Percentiles rank a stretch among this genome's conserved stretches.
Evolutionary conservation across 2,888 invertebrate species (phyloP).

Genomic region (Drosophila pseudotalamancana): DNA sequence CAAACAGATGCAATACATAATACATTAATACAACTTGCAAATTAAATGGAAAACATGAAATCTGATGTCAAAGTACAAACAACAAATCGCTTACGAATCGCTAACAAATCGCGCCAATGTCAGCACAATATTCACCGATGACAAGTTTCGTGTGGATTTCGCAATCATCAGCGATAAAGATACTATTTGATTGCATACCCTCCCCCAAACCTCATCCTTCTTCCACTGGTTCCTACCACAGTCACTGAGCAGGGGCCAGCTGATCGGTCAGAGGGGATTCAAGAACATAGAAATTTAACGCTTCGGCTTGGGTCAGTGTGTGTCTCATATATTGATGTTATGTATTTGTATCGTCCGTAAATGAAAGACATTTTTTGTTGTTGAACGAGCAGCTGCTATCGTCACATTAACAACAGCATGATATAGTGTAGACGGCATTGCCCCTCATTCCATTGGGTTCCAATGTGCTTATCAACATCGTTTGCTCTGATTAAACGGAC

Average conservation of each 20-base stretch:
- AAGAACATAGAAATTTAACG: constrained; percentile 69
- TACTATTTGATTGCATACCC: constrained; percentile 50
- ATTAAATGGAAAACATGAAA: constrained; percentile 78
- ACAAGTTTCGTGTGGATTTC: constrained; percentile 77
- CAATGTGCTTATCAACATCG: constrained; percentile 41
- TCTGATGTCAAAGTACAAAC: constrained; percentile 64
- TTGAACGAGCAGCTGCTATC: constrained; percentile 31
- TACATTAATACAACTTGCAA: constrained; percentile 48
- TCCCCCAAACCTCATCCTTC: background rate
- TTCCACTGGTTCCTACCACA: constrained; percentile 12
- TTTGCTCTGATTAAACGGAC: constrained; percentile 47
- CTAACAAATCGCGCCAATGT: constrained; percentile 52
- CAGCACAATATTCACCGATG: constrained; percentile 74
- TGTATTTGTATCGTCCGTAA: constrained; percentile 30
- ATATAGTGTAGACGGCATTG: constrained; percentile 36
- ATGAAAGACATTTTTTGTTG: constrained; percentile 35
- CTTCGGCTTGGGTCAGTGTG: constrained; percentile 25
- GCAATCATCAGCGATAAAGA: constrained; percentile 74
- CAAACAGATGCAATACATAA: constrained; percentile 13
- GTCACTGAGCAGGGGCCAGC: constrained; percentile 11
- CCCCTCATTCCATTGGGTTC: constrained; percentile 24
- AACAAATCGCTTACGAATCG: constrained; percentile 35
- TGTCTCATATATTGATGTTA: constrained; percentile 11
- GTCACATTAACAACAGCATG: constrained; percentile 50
- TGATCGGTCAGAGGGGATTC: constrained; percentile 4